Conservation (phyloP, 1,140 invertebrate genomes). For the Tribolium castaneum region DNA sequence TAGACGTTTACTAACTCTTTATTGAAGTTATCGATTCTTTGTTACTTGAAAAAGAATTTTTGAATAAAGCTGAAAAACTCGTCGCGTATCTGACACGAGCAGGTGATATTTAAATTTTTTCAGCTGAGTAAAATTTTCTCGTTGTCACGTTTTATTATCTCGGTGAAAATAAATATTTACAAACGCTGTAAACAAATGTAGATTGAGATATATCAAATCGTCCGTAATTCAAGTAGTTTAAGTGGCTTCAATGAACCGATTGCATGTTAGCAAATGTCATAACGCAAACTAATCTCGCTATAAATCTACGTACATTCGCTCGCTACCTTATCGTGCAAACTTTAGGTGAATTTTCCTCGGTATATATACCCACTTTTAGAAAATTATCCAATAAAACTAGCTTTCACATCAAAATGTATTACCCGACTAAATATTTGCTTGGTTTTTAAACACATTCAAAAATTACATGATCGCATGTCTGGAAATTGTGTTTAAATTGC, state of each 20-base stretch:
- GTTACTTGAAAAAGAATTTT: background rate
- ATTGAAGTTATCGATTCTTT: background rate
- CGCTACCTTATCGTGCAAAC: constrained; percentile 36
- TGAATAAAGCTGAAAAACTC: background rate
- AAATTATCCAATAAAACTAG: constrained; percentile 33
- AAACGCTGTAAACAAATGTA: constrained; percentile 8
- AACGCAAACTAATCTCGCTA: constrained; percentile 36
- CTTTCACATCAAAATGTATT: constrained; percentile 22
- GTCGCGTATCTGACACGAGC: background rate
- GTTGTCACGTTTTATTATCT: constrained; percentile 13
- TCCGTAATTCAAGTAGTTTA: constrained; percentile 31
- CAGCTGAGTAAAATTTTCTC: background rate
- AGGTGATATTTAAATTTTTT: background rate
- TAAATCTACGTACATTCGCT: constrained; percentile 31
- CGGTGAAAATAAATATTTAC: background rate
- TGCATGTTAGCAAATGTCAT: constrained; percentile 39
- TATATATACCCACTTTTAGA: constrained; percentile 22
- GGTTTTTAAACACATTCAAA: constrained; percentile 28
- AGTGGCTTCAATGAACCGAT: constrained; percentile 40
- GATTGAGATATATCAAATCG: constrained; percentile 27
- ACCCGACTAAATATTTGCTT: constrained; percentile 20
- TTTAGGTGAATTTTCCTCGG: constrained; percentile 13
- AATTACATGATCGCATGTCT: constrained; percentile 28
- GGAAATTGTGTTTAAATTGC: constrained; percentile 21
- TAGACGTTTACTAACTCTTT: background rate